These are phyloP conservation scores for Caenorhabditis panamensis DNA, from an alignment of 2,888 invertebrate genomes.

Conservation along the genomic window DNA sequence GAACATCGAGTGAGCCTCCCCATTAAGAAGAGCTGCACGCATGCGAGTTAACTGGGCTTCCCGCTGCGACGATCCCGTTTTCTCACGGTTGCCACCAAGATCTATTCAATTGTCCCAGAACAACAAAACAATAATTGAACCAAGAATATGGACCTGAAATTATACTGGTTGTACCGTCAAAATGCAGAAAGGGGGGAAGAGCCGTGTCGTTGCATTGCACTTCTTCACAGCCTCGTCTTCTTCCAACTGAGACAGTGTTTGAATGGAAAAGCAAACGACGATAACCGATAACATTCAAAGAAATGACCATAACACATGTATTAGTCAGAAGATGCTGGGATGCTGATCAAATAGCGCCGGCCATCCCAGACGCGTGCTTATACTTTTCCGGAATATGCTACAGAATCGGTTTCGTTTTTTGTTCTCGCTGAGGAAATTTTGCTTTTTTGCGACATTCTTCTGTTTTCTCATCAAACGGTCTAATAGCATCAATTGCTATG, in stretches of 20 bases:
- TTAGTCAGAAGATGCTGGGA: slow-evolving; percentile 51
- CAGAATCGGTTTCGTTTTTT: slow-evolving; percentile 20
- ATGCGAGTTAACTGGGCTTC: slow-evolving; percentile 12
- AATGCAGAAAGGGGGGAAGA: slow-evolving; percentile 14
- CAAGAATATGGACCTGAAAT: not conserved
- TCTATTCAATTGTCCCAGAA: slow-evolving; percentile 15
- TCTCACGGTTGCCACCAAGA: slow-evolving; percentile 30
- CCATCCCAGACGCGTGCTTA: slow-evolving; percentile 29
- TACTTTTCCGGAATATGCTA: slow-evolving; percentile 45
- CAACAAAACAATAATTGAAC: slow-evolving; percentile 5
- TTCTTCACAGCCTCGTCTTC: too few relatives aligned
- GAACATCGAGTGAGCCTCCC: slow-evolving; percentile 37
- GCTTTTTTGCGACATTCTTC: not conserved
- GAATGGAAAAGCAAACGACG: slow-evolving; percentile 43
- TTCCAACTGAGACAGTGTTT: slow-evolving; percentile 14
- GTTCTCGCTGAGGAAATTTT: not conserved
- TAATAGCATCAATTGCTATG: slow-evolving; percentile 60
- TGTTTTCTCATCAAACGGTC: not conserved
- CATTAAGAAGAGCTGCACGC: slow-evolving; percentile 32
- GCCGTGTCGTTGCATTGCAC: slow-evolving; percentile 21
- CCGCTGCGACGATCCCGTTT: slow-evolving; percentile 53
- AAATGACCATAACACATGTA: slow-evolving; percentile 62
- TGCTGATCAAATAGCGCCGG: slow-evolving; percentile 56
- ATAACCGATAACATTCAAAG: slow-evolving; percentile 41
- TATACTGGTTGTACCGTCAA: not conserved